A percentile compares a stretch with the other conserved stretches of the same genome.
Evolutionary conservation across 2,797 vertebrate species (phyloP).

Genomic region (Alcedo quadribrachys): DNA sequence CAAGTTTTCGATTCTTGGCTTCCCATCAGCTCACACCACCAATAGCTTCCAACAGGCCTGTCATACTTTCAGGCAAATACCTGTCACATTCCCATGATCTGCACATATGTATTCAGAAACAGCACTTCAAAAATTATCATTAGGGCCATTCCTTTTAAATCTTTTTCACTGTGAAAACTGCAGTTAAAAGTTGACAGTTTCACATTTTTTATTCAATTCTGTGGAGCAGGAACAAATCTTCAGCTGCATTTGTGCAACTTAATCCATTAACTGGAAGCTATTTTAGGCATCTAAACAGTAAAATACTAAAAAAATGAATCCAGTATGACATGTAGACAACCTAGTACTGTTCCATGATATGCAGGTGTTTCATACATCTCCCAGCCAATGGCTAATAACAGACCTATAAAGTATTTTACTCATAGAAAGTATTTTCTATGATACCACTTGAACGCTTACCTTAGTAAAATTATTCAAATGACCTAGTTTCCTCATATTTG

Average conservation of each 20-base stretch:
- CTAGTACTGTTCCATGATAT: neutral
- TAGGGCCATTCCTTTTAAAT: neutral
- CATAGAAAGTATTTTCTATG: neutral
- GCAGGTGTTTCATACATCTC: neutral
- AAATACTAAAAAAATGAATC: neutral
- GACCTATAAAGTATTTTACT: neutral
- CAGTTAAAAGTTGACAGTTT: neutral
- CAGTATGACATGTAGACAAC: neutral
- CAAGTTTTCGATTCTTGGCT: neutral
- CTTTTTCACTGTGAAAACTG: neutral
- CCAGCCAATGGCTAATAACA: neutral
- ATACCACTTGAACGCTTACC: constrained; percentile 78
- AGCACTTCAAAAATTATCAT: neutral
- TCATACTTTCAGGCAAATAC: neutral
- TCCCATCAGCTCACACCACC: neutral
- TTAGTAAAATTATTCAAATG: constrained; percentile 99
- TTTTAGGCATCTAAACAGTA: neutral
- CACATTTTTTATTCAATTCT: neutral
- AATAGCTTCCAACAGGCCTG: neutral
- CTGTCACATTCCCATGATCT: rapidly evolving
- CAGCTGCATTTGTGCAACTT: neutral
- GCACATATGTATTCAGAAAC: neutral
- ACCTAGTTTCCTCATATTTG: constrained; percentile 98
- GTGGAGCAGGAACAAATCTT: neutral
- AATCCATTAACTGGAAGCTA: neutral